A percentile compares a stretch with the other conserved stretches of the same genome.
These are phyloP conservation scores for Lophius americanus DNA, from an alignment of 2,797 vertebrate species.

Conservation along the genomic window DNA sequence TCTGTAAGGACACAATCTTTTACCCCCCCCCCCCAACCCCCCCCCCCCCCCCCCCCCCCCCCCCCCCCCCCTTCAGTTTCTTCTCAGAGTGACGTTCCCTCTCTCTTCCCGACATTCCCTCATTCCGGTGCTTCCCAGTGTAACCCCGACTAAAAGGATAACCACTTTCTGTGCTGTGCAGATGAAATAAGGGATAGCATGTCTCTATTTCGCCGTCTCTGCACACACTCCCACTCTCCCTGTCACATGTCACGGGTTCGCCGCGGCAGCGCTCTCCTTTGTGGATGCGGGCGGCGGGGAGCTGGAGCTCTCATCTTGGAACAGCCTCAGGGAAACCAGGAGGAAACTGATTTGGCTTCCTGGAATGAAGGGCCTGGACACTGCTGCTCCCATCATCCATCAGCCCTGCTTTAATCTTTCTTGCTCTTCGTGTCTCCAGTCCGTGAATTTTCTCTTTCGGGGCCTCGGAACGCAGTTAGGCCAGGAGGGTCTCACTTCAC, in stretches of 20 bases:
- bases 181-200: slow-evolving; percentile 49
- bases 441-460: slow-evolving; percentile 8
- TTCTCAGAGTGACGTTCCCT: not conserved
- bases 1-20: slow-evolving; percentile 47
- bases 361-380: slow-evolving; percentile 64
- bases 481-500: not conserved
- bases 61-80: slow-evolving; percentile 44
- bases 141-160: slow-evolving; percentile 24
- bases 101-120: slow-evolving; percentile 39
- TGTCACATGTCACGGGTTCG: slow-evolving; percentile 55
- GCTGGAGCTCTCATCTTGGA: slow-evolving; percentile 56
- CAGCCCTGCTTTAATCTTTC: slow-evolving; percentile 51
- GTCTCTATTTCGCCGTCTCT: slow-evolving; percentile 15
- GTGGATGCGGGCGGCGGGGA: slow-evolving; percentile 36
- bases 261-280: slow-evolving; percentile 21
- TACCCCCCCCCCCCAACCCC: slow-evolving; percentile 53
- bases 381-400: slow-evolving; percentile 53
- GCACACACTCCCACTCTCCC: not conserved
- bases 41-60: slow-evolving; percentile 52
- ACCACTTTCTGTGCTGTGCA: slow-evolving; percentile 23
- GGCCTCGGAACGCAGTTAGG: slow-evolving; percentile 6
- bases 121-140: slow-evolving; percentile 10
- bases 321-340: slow-evolving; percentile 59
- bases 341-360: slow-evolving; percentile 63
- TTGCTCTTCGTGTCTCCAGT: slow-evolving; percentile 3